Conservation (phyloP, 2,113 vertebrate genomes). For the Xiphophorus hellerii region DNA sequence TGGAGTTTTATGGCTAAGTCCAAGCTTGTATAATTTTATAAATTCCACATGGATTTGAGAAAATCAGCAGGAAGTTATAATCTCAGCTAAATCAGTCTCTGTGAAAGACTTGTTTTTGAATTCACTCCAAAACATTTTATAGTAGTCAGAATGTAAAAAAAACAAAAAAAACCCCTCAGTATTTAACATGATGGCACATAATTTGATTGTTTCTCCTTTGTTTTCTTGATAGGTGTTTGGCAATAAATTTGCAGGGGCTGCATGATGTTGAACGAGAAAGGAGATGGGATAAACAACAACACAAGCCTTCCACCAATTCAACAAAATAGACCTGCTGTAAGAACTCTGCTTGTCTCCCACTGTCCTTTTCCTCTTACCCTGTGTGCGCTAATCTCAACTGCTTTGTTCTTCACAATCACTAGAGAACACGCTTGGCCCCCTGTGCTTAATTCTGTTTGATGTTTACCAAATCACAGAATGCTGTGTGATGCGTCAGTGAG, state of each 20-base stretch:
- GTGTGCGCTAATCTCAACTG: conserved; percentile 42
- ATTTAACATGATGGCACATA: conserved; percentile 1
- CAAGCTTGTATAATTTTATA: no score
- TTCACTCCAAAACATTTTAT: not conserved
- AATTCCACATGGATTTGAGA: no score
- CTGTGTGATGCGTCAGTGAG: conserved; percentile 28
- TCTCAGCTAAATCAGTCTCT: no score
- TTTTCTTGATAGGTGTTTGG: conserved; percentile 32
- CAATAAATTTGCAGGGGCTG: conserved; percentile 35
- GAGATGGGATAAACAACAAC: conserved; percentile 48
- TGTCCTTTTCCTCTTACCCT: conserved; percentile 39
- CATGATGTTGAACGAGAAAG: conserved; percentile 56
- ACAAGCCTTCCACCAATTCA: conserved; percentile 34
- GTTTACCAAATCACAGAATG: conserved; percentile 36
- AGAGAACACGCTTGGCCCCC: conserved; percentile 29
- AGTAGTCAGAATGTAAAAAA: conserved; percentile 1
- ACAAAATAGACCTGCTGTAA: conserved; percentile 64
- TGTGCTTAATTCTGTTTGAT: conserved; percentile 44
- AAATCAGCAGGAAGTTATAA: no score
- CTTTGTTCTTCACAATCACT: conserved; percentile 51
- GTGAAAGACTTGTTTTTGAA: not conserved
- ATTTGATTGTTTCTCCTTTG: conserved; percentile 4
- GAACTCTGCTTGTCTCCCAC: conserved; percentile 38
- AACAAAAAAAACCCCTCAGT: not conserved
- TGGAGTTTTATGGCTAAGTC: no score